Percentiles rank a stretch among this genome's conserved stretches.
Evolutionary conservation across 2,797 vertebrate species (phyloP).

Genomic region (Alosa sapidissima): DNA sequence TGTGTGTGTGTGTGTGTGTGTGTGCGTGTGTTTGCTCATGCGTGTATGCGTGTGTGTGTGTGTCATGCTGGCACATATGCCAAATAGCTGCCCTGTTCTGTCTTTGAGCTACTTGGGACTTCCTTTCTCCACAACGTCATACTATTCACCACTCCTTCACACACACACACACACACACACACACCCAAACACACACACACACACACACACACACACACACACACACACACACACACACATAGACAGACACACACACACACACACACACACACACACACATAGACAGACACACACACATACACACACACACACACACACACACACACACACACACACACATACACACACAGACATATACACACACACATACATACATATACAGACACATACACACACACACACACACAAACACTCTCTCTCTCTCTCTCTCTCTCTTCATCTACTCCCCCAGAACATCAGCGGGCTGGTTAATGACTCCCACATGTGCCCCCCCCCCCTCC

Average conservation of each 20-base stretch:
- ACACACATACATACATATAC: background rate
- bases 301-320: background rate
- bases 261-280: background rate
- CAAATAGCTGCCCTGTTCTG: background rate
- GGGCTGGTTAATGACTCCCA: conserved; percentile 4
- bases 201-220: background rate
- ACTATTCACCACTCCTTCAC: background rate
- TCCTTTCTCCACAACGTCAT: background rate
- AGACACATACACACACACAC: background rate
- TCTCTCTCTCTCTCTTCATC: background rate
- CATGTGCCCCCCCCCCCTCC: background rate
- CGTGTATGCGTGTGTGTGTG: background rate
- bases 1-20: background rate
- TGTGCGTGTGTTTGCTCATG: background rate
- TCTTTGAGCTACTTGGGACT: background rate
- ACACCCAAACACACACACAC: background rate
- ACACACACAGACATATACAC: background rate
- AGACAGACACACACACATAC: background rate
- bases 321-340: background rate
- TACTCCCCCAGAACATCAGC: background rate
- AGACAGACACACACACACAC: conserved; percentile 3
- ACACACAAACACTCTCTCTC: background rate
- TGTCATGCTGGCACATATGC: background rate
- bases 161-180: background rate
- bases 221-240: background rate